Base-by-base conservation (phyloP, 2,888 invertebrate species). In the Caenorhabditis doughertyi region DNA sequence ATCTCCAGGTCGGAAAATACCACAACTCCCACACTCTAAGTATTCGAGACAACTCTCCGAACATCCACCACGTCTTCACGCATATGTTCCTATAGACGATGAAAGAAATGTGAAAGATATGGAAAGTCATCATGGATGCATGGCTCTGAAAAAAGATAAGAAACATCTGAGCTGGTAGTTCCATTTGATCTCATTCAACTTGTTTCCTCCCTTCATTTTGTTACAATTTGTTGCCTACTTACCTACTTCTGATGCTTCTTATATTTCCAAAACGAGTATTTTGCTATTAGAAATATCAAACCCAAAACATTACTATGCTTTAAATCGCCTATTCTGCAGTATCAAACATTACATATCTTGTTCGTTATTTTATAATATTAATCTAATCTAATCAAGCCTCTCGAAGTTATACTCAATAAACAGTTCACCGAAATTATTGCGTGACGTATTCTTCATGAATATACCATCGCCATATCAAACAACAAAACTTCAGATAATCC, bases 51-150 rank as follows among this genome's bases (percentile, higher is more conserved):
- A 60, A 53, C 62, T 85, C 0, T 71, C 81, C 18, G 85, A 84
- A 35, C 88, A 88, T 68, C 68, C 77, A 11, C 88, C 88, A 44
- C 81, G 85, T 44, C 81, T 88, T 25, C 88, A 88, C 55, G 85
- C 88, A n/a, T 88, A 87, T 44, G 83, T 88, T 9, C 68, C 68
- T 44, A 80, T 87, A 11, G 81, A 84, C 56, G 73, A 73, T n/a
- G 49, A 58, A 9, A 42, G n/a, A 21, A 62, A 32, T 5, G 49
- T 55, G 49, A 70, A 83, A 23, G 84, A 84, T 35, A 27, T 55
- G n/a, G 83, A 83, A 35, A 83, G 83, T 47, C 53, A 58, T 25
- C 62, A 73, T 21, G 77, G 82, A 55, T 82, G 82, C 47, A 21
- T 72, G 4, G 13, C 60, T 9, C 55, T 82, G 18, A 82, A 82